Conservation (phyloP, 2,113 vertebrate genomes). For the Verasper variegatus region DNA sequence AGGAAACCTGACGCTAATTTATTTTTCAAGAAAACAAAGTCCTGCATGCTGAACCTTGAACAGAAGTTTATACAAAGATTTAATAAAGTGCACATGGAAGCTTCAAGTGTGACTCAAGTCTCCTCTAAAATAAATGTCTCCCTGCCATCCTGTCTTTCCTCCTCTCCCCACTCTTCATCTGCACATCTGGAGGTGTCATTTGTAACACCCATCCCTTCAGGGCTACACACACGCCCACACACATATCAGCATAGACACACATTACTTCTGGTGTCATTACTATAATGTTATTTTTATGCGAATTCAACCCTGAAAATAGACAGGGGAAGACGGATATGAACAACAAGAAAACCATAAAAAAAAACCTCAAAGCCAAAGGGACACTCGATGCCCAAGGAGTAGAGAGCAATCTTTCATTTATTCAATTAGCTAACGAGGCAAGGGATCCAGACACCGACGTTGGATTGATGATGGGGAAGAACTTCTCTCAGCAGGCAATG, state of each 20-base stretch:
- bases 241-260: conserved; percentile 42
- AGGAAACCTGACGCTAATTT: not conserved
- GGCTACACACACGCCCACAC: conserved; percentile 18
- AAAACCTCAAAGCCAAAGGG: conserved; percentile 44
- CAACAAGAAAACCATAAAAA: conserved; percentile 15
- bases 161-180: conserved; percentile 9
- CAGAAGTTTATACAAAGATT: not conserved
- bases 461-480: conserved; percentile 79
- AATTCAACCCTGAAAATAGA: conserved; percentile 48
- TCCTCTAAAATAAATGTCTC: not conserved
- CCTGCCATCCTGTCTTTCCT: not conserved
- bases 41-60: not conserved
- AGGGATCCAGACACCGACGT: conserved; percentile 69
- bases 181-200: conserved; percentile 62
- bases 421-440: conserved; percentile 84
- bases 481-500: conserved; percentile 76
- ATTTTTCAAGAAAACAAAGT: not conserved
- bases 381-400: conserved; percentile 60
- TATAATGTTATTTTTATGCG: conserved; percentile 64
- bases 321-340: conserved; percentile 20
- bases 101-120: not conserved
- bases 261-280: conserved; percentile 54
- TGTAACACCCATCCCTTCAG: conserved; percentile 40
- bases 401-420: conserved; percentile 89
- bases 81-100: not conserved